Conservation (phyloP, 2,888 invertebrate genomes). For the Scaptomyza polygonia region DNA sequence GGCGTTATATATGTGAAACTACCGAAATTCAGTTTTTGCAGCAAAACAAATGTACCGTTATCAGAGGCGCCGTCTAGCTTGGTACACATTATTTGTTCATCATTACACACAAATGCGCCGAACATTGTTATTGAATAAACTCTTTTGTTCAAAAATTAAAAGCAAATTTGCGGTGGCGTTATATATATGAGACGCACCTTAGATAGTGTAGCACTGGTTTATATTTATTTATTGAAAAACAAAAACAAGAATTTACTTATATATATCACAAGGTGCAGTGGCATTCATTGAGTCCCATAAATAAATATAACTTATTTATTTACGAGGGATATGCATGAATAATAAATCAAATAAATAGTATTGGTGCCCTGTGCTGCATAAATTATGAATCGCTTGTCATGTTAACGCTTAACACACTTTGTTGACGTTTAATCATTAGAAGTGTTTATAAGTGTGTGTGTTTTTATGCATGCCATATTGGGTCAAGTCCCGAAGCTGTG, state of each 20-base stretch:
- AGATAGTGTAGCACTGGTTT: slow-evolving; percentile 13
- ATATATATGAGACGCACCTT: too few species aligned
- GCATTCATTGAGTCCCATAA: slow-evolving; percentile 22
- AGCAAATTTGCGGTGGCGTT: too few species aligned
- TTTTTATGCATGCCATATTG: slow-evolving; percentile 16
- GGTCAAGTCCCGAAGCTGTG: slow-evolving; percentile 17
- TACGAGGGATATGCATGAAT: slow-evolving; percentile 15
- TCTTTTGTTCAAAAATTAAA: too few species aligned
- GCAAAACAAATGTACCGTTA: too few species aligned
- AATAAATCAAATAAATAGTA: slow-evolving; percentile 29
- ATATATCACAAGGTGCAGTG: slow-evolving; percentile 38
- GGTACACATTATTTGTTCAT: too few species aligned
- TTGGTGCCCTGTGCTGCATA: slow-evolving; percentile 47
- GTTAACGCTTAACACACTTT: slow-evolving; percentile 10
- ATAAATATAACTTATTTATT: slow-evolving; percentile 12
- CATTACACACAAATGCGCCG: too few species aligned
- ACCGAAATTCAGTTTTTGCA: too few species aligned
- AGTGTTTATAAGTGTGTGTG: neutral
- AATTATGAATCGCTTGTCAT: slow-evolving; percentile 38
- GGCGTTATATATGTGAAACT: too few species aligned
- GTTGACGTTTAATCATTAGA: slow-evolving; percentile 14
- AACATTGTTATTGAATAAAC: too few species aligned
- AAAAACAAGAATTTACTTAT: slow-evolving; percentile 8
- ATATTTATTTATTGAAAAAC: slow-evolving; percentile 23
- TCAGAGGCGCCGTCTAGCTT: too few species aligned